phyloP scores from a whole-genome alignment of 2,113 vertebrate species.

The Ifrita kowaldi region DNA sequence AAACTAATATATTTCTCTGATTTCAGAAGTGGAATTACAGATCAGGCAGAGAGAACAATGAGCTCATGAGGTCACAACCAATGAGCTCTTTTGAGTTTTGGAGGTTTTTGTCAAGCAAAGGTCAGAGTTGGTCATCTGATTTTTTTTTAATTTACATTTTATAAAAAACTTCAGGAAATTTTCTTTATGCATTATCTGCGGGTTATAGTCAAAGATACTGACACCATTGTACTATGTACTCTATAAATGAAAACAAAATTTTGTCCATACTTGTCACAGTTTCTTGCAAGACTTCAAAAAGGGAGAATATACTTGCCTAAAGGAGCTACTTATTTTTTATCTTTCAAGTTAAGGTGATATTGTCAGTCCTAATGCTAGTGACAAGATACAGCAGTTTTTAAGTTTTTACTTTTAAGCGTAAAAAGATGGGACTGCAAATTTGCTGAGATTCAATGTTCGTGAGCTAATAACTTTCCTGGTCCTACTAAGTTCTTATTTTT shows the following conservation, averaged over 20 bases:
- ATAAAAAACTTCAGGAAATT: neutral
- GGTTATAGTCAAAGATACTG: neutral
- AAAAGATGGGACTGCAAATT: neutral
- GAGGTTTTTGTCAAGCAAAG: neutral
- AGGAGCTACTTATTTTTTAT: neutral
- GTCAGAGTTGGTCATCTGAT: neutral
- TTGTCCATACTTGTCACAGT: neutral
- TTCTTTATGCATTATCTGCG: neutral
- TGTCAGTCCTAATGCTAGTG: neutral
- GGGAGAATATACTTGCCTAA: neutral
- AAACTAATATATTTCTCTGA: neutral
- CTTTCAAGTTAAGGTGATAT: neutral
- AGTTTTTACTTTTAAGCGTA: neutral
- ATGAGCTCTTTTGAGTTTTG: neutral
- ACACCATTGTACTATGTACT: neutral
- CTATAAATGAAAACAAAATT: neutral
- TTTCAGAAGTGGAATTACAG: neutral
- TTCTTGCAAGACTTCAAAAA: neutral
- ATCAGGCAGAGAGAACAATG: neutral
- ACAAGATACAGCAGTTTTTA: neutral
- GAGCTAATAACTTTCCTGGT: neutral
- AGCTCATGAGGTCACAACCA: neutral
- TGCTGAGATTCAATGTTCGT: neutral
- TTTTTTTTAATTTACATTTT: neutral
- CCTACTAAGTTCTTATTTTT: neutral